Evolutionary conservation across 2,888 invertebrate genomes (phyloP).

Genomic region (Hanleya hanleyi): DNA sequence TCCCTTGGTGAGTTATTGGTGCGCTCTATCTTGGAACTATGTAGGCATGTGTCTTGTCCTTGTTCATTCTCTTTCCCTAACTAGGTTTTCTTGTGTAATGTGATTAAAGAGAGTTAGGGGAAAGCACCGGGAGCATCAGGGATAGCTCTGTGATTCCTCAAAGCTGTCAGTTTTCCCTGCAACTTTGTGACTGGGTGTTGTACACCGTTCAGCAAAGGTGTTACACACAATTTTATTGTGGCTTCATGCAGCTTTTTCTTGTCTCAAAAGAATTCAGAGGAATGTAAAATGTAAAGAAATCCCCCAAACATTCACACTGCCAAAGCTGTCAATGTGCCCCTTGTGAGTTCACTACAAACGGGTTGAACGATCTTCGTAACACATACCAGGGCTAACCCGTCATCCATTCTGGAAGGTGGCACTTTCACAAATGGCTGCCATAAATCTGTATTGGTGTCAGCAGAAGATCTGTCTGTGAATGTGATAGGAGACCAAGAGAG

Average conservation of each 20-base stretch:
- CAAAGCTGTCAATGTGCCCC: no score
- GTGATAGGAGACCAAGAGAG: no score
- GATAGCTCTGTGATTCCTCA: no score
- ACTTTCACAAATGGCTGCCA: background rate
- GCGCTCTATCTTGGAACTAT: background rate
- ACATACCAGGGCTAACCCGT: background rate
- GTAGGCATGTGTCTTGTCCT: background rate
- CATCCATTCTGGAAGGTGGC: background rate
- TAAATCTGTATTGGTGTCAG: background rate
- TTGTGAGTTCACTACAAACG: background rate
- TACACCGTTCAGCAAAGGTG: no score
- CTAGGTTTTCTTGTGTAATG: slow-evolving; percentile 8
- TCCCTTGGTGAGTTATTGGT: background rate
- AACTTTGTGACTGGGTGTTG: no score
- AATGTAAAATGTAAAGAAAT: background rate
- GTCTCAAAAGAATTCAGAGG: background rate
- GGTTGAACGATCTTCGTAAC: background rate
- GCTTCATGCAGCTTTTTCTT: background rate
- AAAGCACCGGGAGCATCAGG: background rate
- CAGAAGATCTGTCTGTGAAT: no score
- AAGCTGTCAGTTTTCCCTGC: no score
- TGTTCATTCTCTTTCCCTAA: background rate
- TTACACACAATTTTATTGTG: background rate
- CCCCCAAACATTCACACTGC: background rate
- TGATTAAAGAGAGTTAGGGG: background rate